Evolutionary conservation across 23 tunicate genomes (phyloP).

Genomic region (Phallusia fumigata): DNA sequence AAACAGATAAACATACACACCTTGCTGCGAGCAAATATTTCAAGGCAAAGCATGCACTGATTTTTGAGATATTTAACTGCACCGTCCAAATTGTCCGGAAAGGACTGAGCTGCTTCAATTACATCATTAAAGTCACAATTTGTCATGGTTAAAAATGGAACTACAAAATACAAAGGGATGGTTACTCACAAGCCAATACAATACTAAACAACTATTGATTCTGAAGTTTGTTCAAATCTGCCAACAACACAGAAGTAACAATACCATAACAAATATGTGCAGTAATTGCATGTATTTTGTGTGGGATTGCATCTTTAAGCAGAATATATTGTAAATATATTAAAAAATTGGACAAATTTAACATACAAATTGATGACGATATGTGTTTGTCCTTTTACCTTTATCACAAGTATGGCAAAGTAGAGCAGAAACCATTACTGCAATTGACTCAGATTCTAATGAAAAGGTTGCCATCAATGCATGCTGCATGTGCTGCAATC

Average conservation of each 20-base stretch:
- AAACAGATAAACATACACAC: neutral
- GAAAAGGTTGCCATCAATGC: neutral
- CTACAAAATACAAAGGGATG: neutral
- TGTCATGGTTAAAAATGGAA: neutral
- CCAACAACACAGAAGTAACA: too few relatives aligned
- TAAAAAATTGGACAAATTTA: too few relatives aligned
- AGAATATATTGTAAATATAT: too few relatives aligned
- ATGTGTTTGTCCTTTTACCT: too few relatives aligned
- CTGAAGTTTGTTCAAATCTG: too few relatives aligned
- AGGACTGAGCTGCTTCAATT: conserved; percentile 45
- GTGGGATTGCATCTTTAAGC: too few relatives aligned
- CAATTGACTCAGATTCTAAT: neutral
- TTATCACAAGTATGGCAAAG: neutral
- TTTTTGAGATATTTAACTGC: conserved; percentile 57
- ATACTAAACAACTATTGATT: too few relatives aligned
- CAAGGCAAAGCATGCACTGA: conserved; percentile 63
- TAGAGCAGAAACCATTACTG: neutral
- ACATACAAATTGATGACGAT: too few relatives aligned
- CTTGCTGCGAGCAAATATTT: conserved; percentile 65
- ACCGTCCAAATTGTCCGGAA: conserved; percentile 37
- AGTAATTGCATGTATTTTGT: too few relatives aligned
- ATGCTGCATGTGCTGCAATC: neutral
- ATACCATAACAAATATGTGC: too few relatives aligned
- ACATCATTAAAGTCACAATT: conserved; percentile 41
- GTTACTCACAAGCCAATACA: too few relatives aligned